Conservation (phyloP, 37 sponge, comb jelly and placozoan genomes). For the Theonella swinhoei region DNA sequence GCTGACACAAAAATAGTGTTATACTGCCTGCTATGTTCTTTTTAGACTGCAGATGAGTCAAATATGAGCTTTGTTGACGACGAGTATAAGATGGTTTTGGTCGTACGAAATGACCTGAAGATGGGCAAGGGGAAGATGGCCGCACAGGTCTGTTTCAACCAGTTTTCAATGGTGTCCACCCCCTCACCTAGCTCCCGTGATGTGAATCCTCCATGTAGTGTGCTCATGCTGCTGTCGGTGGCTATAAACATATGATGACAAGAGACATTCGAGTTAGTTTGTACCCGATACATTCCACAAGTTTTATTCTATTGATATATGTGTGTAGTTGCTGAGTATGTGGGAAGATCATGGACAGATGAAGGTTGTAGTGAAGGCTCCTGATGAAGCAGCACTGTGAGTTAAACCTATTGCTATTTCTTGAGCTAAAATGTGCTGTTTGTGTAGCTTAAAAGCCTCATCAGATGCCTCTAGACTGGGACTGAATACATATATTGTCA, state of each 20-base stretch:
- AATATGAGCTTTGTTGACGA: conserved; percentile 75
- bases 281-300: neutral
- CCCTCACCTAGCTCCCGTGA: neutral
- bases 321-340: conserved; percentile 42
- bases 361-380: conserved; percentile 90
- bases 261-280: conserved; percentile 47
- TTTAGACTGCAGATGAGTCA: conserved; percentile 51
- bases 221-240: conserved; percentile 80
- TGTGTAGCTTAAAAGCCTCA: conserved; percentile 31
- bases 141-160: conserved; percentile 68
- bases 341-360: conserved; percentile 86
- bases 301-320: neutral
- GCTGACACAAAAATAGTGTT: neutral
- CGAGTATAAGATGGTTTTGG: conserved; percentile 95
- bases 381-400: conserved; percentile 77
- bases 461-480: conserved; percentile 43
- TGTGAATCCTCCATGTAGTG: conserved; percentile 44
- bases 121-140: conserved; percentile 99
- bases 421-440: neutral
- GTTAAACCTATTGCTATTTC: conserved; percentile 3
- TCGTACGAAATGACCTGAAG: conserved; percentile 92
- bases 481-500: conserved; percentile 78
- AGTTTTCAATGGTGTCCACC: neutral
- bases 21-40: neutral
- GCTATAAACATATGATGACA: conserved; percentile 54